Evolutionary conservation across 1,140 invertebrate genomes (phyloP).

Genomic region (Drosophila triauraria): DNA sequence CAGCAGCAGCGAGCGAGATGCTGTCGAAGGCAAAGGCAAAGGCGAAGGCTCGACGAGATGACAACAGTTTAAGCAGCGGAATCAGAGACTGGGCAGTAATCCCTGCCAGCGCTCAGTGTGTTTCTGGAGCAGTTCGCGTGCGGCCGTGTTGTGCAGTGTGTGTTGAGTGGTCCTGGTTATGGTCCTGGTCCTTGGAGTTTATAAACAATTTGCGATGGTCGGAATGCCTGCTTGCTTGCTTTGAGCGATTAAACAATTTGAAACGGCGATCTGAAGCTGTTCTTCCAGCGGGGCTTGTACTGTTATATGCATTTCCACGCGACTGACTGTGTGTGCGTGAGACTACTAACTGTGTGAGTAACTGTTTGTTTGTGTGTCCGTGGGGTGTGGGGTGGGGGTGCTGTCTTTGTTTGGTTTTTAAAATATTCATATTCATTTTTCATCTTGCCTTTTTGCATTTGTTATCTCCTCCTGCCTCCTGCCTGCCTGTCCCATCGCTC

Average conservation of each 20-base stretch:
- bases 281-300: not conserved
- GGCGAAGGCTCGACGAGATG: constrained; percentile 34
- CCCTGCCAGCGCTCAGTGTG: constrained; percentile 56
- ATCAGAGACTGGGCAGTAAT: constrained; percentile 31
- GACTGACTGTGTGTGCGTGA: not conserved
- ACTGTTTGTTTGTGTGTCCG: not conserved
- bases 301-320: constrained; percentile 8
- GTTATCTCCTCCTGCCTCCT: constrained; percentile 8
- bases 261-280: constrained; percentile 1
- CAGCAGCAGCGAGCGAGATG: constrained; percentile 27
- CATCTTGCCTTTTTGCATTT: constrained; percentile 36
- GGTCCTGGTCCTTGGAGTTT: constrained; percentile 15
- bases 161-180: constrained; percentile 20
- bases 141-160: constrained; percentile 39
- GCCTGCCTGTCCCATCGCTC: not conserved
- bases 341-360: not conserved
- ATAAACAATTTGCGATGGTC: constrained; percentile 32
- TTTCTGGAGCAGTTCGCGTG: constrained; percentile 67
- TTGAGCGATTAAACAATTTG: not conserved
- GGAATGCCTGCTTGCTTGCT: not conserved
- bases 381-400: not conserved
- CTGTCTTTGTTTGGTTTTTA: constrained; percentile 45
- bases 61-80: constrained; percentile 43
- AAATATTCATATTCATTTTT: constrained; percentile 51
- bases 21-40: constrained; percentile 33